Base-by-base conservation (phyloP, 2,113 vertebrate genomes). In the Cyprinodon tularosa region DNA sequence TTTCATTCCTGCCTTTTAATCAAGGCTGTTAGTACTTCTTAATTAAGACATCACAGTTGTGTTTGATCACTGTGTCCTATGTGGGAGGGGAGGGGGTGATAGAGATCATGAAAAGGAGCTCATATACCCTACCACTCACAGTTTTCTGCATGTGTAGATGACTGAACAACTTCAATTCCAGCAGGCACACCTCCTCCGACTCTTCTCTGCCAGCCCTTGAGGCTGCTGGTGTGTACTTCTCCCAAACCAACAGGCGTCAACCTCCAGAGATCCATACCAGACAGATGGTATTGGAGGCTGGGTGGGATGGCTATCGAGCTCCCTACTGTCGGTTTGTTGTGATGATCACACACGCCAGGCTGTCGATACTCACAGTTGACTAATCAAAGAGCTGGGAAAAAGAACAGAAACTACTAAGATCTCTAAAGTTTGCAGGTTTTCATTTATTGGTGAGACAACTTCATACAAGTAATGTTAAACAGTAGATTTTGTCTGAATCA, bases 41-140 rank as follows among this genome's bases (percentile, higher is more conserved):
- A 95, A 95, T 95, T 94, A 95, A 93, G 89, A 92, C 94, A 93
- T 94, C 93, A 94, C 77, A 94, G 93, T 39, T 3, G 40, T 36
- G 77, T 95, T 93, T 94, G 93, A 95, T 94, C 92, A 86, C 61
- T 68, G 66, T 11, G 69, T 88, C 79, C 84, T 84, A 72, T 75
- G 45, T 59, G 70, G 14, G 59, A 68, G 45, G 64, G n/a, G 67
- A 15, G 5, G 59, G 59, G 29, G 84, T 62, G 72, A 79, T 45
- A 82, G 76, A 66, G 71, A 83, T 78, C 73, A 79, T 80, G 74
- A 83, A 74, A 84, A 77, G 70, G 74, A 89, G 76, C 63, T 45
- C 74, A 74, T 53, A 76, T 77, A 48, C 78, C 76, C 82, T 71
- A 71, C 68, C 61, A 70, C 78, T 50, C 74, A 70, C 74, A 57